Evolutionary conservation across 1,140 invertebrate species (phyloP).

Genomic region (Tachypleus tridentatus): DNA sequence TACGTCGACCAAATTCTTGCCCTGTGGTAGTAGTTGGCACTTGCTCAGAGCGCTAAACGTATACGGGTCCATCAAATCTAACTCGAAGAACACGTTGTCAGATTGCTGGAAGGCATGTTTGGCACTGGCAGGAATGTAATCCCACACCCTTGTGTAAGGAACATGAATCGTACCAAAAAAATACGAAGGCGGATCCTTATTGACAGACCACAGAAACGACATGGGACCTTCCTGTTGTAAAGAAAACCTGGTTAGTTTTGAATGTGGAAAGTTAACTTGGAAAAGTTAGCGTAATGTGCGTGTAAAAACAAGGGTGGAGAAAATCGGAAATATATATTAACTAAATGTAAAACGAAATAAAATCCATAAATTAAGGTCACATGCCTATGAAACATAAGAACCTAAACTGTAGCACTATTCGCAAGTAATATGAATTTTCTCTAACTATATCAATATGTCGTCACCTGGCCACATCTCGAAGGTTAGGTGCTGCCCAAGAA

Average conservation of each 20-base stretch:
- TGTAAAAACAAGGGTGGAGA: too few relatives aligned
- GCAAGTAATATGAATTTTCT: too few relatives aligned
- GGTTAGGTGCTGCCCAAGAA: too few relatives aligned
- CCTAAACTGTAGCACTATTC: too few relatives aligned
- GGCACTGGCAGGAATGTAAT: slow-evolving; percentile 40
- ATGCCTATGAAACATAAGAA: too few relatives aligned
- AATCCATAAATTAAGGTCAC: too few relatives aligned
- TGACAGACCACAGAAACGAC: slow-evolving; percentile 37
- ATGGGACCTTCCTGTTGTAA: slow-evolving; percentile 27
- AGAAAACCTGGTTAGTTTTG: slow-evolving; percentile 2
- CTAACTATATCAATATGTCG: too few relatives aligned
- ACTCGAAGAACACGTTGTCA: slow-evolving; percentile 42
- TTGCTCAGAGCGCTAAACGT: slow-evolving; percentile 38
- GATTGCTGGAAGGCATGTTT: slow-evolving; percentile 40
- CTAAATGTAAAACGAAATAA: too few relatives aligned
- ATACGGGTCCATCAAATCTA: slow-evolving; percentile 41
- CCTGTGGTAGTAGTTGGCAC: slow-evolving; percentile 42
- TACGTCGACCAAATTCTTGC: slow-evolving; percentile 36
- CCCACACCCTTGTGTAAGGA: slow-evolving; percentile 45
- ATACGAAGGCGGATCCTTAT: slow-evolving; percentile 39
- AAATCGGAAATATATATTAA: too few relatives aligned
- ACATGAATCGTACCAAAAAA: slow-evolving; percentile 49
- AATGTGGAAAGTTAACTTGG: too few relatives aligned
- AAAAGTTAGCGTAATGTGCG: too few relatives aligned
- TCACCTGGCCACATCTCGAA: too few relatives aligned